Evolutionary conservation across 2,113 vertebrate genomes (phyloP).

Genomic region (Noturus placidus): DNA sequence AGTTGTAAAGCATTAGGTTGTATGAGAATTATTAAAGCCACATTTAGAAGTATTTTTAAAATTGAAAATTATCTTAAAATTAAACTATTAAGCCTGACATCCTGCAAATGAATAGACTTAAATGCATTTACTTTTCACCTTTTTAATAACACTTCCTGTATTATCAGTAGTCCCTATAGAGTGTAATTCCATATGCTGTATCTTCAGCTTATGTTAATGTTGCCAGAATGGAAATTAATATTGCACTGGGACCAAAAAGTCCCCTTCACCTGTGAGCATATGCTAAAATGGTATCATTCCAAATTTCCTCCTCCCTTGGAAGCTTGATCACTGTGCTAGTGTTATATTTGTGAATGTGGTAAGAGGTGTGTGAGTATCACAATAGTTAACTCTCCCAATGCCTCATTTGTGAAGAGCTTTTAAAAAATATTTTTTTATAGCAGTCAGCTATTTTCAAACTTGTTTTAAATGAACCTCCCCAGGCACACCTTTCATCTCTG

Average conservation of each 20-base stretch:
- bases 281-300: not conserved
- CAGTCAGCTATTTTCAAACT: not conserved
- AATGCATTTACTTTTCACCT: not conserved
- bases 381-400: constrained; percentile 62
- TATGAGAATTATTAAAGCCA: not conserved
- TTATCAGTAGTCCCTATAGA: not conserved
- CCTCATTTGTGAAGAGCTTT: constrained; percentile 27
- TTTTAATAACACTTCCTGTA: not conserved
- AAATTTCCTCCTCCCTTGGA: constrained; percentile 50
- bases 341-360: constrained; percentile 66
- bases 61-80: not conserved
- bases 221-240: constrained; percentile 3
- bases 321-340: constrained; percentile 51
- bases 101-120: not conserved
- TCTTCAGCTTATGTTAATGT: not conserved
- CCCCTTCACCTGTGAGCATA: not conserved
- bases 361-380: constrained; percentile 56
- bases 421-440: too few species aligned
- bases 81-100: not conserved
- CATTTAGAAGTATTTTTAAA: not conserved
- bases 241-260: not conserved
- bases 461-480: constrained; percentile 35
- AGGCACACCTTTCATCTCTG: constrained; percentile 56
- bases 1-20: not conserved
- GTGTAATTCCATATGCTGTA: not conserved